Conservation (phyloP, 2,797 vertebrate genomes). For the Graptemys geographica region DNA sequence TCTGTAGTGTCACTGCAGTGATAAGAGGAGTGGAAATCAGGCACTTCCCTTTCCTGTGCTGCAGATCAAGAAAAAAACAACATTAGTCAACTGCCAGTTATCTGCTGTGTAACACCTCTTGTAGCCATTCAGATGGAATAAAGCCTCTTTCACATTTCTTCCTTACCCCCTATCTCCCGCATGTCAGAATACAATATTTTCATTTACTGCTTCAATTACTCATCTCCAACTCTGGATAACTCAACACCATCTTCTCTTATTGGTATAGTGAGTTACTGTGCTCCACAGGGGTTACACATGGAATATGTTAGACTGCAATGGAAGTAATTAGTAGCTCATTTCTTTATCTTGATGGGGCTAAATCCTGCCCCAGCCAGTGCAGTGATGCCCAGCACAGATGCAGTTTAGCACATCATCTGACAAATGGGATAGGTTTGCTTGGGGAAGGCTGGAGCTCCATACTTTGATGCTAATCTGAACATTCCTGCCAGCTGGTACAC, state of each 20-base stretch:
- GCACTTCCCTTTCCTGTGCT: slow-evolving; percentile 68
- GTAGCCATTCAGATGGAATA: slow-evolving; percentile 30
- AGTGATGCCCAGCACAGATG: background rate
- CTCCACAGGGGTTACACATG: accelerated
- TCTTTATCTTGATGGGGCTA: accelerated
- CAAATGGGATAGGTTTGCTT: accelerated
- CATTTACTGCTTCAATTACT: accelerated
- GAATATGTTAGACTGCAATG: background rate
- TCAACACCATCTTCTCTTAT: accelerated
- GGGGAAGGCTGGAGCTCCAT: accelerated
- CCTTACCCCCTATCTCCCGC: slow-evolving; percentile 10
- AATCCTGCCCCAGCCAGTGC: accelerated
- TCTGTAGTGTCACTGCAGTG: background rate
- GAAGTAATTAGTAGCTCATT: background rate
- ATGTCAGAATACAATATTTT: accelerated
- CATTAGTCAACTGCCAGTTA: slow-evolving; percentile 54
- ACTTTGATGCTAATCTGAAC: accelerated
- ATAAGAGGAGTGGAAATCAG: slow-evolving; percentile 58
- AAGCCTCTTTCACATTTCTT: slow-evolving; percentile 2
- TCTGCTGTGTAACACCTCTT: slow-evolving; percentile 4
- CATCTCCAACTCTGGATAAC: background rate
- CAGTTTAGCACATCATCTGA: accelerated
- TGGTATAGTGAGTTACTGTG: accelerated
- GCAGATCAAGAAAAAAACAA: slow-evolving; percentile 54
- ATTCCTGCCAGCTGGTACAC: background rate